Conservation (phyloP, 2,888 invertebrate species). For the Lithophane ornitopus region DNA sequence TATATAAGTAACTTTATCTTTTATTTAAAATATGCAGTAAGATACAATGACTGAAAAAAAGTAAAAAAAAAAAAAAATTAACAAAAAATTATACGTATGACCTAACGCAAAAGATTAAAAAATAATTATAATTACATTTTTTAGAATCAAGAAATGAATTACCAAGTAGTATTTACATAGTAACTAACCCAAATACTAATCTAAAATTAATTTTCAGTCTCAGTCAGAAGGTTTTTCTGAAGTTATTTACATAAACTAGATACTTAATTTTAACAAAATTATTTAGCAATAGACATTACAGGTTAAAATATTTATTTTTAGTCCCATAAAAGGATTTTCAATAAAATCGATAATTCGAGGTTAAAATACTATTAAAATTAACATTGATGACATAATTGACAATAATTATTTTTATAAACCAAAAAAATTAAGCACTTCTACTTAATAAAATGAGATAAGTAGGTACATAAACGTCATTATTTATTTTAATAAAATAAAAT, state of each 20-base stretch:
- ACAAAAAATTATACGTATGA: neutral
- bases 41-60: conserved; percentile 18
- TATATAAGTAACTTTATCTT: neutral
- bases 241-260: conserved; percentile 60
- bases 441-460: conserved; percentile 16
- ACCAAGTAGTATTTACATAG: conserved; percentile 60
- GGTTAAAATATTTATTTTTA: conserved; percentile 38
- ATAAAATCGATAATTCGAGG: conserved; percentile 51
- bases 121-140: neutral
- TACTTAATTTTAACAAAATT: conserved; percentile 31
- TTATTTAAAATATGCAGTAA: conserved; percentile 27
- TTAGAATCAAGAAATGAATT: conserved; percentile 5
- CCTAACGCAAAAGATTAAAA: conserved; percentile 1
- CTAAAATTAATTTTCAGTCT: conserved; percentile 67
- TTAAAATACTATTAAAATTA: conserved; percentile 43
- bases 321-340: conserved; percentile 25
- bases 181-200: conserved; percentile 54
- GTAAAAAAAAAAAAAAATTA: neutral
- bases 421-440: conserved; percentile 1
- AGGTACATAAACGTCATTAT: neutral
- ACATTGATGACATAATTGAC: conserved; percentile 59
- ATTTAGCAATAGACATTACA: conserved; percentile 42
- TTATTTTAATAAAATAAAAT: conserved; percentile 10
- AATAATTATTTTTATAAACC: conserved; percentile 8
- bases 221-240: conserved; percentile 65